Percentiles rank a stretch among this genome's conserved stretches.
phyloP scores from a whole-genome alignment of 2,113 vertebrate species.

The Ptyas mucosa region DNA sequence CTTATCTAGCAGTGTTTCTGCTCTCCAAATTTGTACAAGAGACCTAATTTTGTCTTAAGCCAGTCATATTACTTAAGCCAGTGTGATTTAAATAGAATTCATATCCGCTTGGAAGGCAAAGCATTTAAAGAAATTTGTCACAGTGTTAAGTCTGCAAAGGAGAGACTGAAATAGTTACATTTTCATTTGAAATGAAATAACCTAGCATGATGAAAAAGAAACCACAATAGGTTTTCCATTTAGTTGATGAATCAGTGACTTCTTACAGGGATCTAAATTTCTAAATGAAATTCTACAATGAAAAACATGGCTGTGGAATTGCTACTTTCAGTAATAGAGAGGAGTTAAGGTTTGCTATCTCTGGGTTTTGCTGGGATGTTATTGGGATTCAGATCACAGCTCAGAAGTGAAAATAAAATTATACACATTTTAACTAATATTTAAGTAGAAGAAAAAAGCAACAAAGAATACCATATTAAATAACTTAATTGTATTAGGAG shows the following conservation, averaged over 20 bases:
- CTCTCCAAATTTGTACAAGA: background rate
- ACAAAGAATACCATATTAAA: background rate
- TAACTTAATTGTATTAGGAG: background rate
- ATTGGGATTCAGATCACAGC: background rate
- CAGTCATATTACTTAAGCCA: background rate
- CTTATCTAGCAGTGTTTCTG: background rate
- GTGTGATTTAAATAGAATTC: conserved; percentile 36
- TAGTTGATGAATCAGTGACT: accelerated
- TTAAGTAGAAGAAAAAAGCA: background rate
- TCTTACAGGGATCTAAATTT: background rate
- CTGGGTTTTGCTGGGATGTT: background rate
- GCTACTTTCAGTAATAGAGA: background rate
- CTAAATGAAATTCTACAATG: background rate
- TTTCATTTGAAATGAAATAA: conserved; percentile 1
- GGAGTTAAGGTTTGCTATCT: background rate
- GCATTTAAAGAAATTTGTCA: conserved; percentile 20
- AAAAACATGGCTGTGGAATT: background rate
- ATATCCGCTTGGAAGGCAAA: background rate
- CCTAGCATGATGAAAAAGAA: background rate
- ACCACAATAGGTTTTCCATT: background rate
- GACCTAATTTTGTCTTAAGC: background rate
- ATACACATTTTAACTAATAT: background rate
- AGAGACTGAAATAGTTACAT: conserved; percentile 11
- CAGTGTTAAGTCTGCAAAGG: background rate
- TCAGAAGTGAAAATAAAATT: background rate